phyloP scores from a whole-genome alignment of 2,113 vertebrate species.

The Aix galericulata region DNA sequence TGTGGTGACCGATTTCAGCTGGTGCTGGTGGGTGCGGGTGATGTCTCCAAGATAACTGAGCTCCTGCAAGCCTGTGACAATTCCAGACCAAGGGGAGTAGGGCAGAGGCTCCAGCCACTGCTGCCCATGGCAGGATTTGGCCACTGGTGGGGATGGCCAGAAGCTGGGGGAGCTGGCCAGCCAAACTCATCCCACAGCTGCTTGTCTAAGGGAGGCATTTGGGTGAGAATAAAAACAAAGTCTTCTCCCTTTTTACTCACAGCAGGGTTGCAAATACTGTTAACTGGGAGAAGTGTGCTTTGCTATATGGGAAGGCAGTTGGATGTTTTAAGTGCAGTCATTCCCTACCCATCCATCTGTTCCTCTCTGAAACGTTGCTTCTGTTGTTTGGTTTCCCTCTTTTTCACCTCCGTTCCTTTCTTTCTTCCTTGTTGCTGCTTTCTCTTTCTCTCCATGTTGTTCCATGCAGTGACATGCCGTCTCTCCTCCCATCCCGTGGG shows the following conservation, averaged over 20 bases:
- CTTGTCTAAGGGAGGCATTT: background rate
- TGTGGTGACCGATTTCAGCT: background rate
- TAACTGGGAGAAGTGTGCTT: background rate
- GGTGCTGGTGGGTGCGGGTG: background rate
- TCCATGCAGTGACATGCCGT: fast-evolving
- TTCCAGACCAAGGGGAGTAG: background rate
- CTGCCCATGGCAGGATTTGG: background rate
- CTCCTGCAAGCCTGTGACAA: background rate
- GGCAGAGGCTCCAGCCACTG: background rate
- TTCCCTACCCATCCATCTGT: background rate
- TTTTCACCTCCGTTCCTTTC: background rate
- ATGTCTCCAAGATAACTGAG: background rate
- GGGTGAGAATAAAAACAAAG: background rate
- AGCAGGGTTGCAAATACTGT: background rate
- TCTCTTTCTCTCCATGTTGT: background rate
- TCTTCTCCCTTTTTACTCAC: background rate
- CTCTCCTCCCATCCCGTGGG: background rate
- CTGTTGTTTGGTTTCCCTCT: background rate
- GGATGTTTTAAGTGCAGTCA: background rate
- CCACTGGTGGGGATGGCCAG: background rate
- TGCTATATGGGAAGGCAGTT: fast-evolving
- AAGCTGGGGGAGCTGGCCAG: background rate
- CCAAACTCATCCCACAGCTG: background rate
- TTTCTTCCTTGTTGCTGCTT: background rate
- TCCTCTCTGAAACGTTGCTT: background rate